Conservation (phyloP, 2,797 vertebrate genomes). For the Mionectes olivaceus region DNA sequence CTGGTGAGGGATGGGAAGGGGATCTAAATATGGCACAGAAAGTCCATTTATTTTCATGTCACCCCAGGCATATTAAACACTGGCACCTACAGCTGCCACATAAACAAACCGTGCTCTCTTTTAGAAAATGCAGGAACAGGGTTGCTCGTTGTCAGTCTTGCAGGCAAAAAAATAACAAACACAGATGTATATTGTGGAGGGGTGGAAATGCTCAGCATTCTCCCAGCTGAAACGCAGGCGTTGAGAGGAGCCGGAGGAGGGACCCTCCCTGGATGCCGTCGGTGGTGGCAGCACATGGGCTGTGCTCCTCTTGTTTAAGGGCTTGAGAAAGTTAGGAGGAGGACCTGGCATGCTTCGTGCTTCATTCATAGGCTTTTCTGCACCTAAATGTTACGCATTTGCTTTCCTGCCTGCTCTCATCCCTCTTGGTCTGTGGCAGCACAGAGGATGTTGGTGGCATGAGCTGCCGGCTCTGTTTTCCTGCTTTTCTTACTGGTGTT, state of each 20-base stretch:
- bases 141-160: slow-evolving; percentile 52
- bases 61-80: slow-evolving; percentile 32
- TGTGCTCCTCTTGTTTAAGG: not conserved
- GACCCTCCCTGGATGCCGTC: not conserved
- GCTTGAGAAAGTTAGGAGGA: not conserved
- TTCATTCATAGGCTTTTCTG: not conserved
- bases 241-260: not conserved
- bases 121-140: slow-evolving; percentile 42
- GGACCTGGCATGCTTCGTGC: not conserved
- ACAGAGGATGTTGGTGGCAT: not conserved
- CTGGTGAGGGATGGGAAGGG: not conserved
- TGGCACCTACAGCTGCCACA: slow-evolving; percentile 55
- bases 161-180: slow-evolving; percentile 66
- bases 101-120: slow-evolving; percentile 66
- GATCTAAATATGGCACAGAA: slow-evolving; percentile 44
- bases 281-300: not conserved
- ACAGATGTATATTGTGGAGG: slow-evolving; percentile 51
- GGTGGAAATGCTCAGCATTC: slow-evolving; percentile 39
- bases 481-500: not conserved
- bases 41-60: slow-evolving; percentile 66
- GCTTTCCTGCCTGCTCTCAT: not conserved
- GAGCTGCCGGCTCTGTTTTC: not conserved
- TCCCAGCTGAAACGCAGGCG: not conserved
- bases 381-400: not conserved
- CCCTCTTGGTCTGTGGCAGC: not conserved